Conservation (phyloP, 2,797 vertebrate species). For the Chromis chromis region DNA sequence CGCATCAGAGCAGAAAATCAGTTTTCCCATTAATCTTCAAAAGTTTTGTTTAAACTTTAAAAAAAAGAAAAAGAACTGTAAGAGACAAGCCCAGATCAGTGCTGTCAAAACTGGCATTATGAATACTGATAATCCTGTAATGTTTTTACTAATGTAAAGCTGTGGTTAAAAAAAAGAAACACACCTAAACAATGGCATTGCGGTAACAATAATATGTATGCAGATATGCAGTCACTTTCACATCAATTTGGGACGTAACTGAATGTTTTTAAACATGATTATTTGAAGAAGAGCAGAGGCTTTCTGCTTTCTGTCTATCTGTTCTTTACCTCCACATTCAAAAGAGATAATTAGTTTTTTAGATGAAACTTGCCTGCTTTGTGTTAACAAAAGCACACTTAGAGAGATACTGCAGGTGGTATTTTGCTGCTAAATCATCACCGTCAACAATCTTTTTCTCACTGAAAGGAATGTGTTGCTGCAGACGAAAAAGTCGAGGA, state of each 20-base stretch:
- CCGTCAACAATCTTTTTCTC: background rate
- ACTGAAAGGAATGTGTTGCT: background rate
- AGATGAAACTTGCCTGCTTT: background rate
- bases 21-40: conserved; percentile 29
- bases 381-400: background rate
- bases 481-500: background rate
- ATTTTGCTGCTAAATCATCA: background rate
- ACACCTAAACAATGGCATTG: background rate
- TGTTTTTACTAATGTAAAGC: background rate
- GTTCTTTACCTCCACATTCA: background rate
- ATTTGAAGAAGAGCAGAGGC: background rate
- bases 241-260: background rate
- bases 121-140: conserved; percentile 12
- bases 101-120: background rate
- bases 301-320: background rate
- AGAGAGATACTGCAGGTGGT: background rate
- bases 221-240: background rate
- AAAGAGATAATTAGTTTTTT: background rate
- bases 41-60: conserved; percentile 11
- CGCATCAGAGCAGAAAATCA: conserved; percentile 22
- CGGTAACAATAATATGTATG: too few species aligned
- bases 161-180: background rate
- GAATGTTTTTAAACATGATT: background rate
- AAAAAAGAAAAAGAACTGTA: conserved; percentile 16
- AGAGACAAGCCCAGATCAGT: background rate